phyloP scores from a whole-genome alignment of 2,888 invertebrate species.

The Heliconius erato region DNA sequence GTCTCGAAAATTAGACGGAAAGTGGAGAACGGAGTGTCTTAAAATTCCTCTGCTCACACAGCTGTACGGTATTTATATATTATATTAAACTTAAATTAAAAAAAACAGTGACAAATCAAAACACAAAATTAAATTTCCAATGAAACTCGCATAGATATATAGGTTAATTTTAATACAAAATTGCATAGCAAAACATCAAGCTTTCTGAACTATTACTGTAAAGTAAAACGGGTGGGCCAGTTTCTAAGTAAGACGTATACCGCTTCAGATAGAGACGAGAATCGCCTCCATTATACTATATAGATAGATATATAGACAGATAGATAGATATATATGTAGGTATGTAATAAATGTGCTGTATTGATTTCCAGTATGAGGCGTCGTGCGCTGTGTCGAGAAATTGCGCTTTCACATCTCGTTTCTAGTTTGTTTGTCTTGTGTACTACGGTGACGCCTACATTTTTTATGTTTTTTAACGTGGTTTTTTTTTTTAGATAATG shows the following conservation, averaged over 20 bases:
- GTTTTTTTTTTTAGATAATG: not conserved
- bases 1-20: not conserved
- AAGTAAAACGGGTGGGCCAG: conserved; percentile 22
- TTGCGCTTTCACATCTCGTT: conserved; percentile 41
- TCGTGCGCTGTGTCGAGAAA: conserved; percentile 43
- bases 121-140: not conserved
- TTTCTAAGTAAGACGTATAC: conserved; percentile 25
- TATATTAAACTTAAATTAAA: too few species aligned
- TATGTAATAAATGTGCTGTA: conserved; percentile 42
- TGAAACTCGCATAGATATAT: not conserved
- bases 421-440: conserved; percentile 35
- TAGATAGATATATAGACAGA: not conserved
- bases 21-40: not conserved
- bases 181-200: conserved; percentile 7
- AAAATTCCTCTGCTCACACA: not conserved
- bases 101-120: not conserved
- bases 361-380: conserved; percentile 45
- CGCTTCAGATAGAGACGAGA: conserved; percentile 23
- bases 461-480: not conserved
- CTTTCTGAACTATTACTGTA: conserved; percentile 18
- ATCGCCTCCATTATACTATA: conserved; percentile 13
- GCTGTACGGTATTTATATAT: not conserved
- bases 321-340: conserved; percentile 19
- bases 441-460: not conserved
- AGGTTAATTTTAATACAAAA: conserved; percentile 28